Base-by-base conservation (phyloP, 2,888 invertebrate species). In the Cancer borealis region DNA sequence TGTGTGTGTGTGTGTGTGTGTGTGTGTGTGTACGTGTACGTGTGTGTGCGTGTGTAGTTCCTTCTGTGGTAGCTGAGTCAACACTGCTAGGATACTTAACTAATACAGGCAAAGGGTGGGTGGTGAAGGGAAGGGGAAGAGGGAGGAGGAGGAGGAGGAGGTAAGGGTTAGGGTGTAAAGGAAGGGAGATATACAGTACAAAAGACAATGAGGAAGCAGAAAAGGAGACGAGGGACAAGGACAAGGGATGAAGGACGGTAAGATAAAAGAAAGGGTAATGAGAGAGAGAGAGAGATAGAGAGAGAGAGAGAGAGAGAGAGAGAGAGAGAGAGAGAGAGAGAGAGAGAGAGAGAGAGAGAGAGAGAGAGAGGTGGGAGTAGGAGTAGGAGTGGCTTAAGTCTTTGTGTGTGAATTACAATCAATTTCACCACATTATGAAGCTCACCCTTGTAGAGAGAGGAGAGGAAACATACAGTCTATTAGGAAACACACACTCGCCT, bases 281-380 rank as follows among this genome's bases (percentile, higher is more conserved):
- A 54, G 8, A 12, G 1, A 54, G 14, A 2, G 54, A 14, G 54
- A 54, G 3, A 84, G 26, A 21, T 0, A 39, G 26, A 21, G 10
- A 21, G 87, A 87, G 21, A 87, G n/a, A n/a, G 87, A n/a, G n/a
- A 87, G n/a, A n/a, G 14, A 87, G 87, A n/a, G n/a, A 21, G 87
- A n/a, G n/a, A 87, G n/a, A 87, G 87, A 87, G 14, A 87, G 87
- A n/a, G 87, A 87, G n/a, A n/a, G 87, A 87, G 87, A 87, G 87
- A 87, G 87, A 87, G 87, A 87, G 87, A 87, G 87, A 87, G 87
- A 87, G 87, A 87, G 87, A 54, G 54, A 54, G 54, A 54, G 54
- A 54, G 54, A 54, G 54, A 54, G 54, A 54, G 54, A 54, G 54
- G n/a, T n/a, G n/a, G 54, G 3, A 3, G 14, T 8, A 3, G 54